Conservation (phyloP, 2,888 invertebrate species). For the Thymelicus lineola region DNA sequence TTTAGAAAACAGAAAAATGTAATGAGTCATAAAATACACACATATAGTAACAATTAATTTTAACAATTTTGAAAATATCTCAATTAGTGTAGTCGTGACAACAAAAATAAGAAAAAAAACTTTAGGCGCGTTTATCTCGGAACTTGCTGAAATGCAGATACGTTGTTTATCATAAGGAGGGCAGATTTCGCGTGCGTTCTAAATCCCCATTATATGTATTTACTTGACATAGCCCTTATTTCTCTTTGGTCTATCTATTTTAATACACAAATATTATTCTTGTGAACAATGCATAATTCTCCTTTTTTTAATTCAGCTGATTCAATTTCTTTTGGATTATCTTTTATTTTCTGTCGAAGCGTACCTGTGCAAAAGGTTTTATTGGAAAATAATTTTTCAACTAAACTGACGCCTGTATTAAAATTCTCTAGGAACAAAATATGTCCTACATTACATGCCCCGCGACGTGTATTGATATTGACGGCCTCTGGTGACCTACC, state of each 20-base stretch:
- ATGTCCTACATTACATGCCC: constrained; percentile 43
- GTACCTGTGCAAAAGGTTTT: constrained; percentile 44
- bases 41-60: no score
- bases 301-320: constrained; percentile 39
- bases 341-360: constrained; percentile 39
- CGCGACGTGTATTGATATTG: no score
- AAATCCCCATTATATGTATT: constrained; percentile 46
- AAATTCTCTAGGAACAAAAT: constrained; percentile 43
- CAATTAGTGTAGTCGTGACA: no score
- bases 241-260: constrained; percentile 47
- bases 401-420: no score
- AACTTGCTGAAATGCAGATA: no score
- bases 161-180: no score
- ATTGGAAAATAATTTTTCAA: constrained; percentile 40
- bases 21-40: no score
- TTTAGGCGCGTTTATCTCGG: no score
- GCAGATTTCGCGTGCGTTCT: constrained; percentile 40
- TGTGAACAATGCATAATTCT: constrained; percentile 38
- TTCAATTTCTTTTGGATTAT: constrained; percentile 38
- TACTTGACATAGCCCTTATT: constrained; percentile 49
- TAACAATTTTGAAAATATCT: no score
- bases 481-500: no score
- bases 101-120: no score
- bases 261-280: constrained; percentile 39
- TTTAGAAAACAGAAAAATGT: no score